Evolutionary conservation across 2,797 vertebrate genomes (phyloP).

Genomic region (Lepidocolaptes lacrymiger): DNA sequence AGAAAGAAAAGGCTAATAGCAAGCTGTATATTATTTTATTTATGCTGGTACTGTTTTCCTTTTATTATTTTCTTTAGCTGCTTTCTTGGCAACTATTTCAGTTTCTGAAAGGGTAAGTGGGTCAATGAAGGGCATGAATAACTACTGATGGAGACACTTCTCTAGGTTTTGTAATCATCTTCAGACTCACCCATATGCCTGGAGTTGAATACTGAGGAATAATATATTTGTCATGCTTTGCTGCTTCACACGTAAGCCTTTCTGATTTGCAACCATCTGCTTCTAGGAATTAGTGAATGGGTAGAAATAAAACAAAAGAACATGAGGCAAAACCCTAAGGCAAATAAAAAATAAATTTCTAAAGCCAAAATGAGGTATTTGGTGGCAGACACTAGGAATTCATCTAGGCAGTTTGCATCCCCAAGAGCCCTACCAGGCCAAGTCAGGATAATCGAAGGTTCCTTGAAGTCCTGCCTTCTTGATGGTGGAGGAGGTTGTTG

Average conservation of each 20-base stretch:
- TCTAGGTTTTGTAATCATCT: not conserved
- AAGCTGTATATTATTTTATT: not conserved
- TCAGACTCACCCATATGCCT: not conserved
- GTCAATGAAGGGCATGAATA: not conserved
- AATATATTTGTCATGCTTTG: not conserved
- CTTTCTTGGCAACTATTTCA: constrained; percentile 12
- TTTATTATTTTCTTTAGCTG: not conserved
- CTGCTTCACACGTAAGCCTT: not conserved
- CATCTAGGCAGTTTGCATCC: not conserved
- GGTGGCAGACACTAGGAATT: not conserved
- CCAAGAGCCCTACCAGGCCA: not conserved
- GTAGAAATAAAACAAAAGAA: not conserved
- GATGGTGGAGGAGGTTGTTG: not conserved
- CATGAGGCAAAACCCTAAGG: not conserved
- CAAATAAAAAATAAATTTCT: not conserved
- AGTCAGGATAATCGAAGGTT: not conserved
- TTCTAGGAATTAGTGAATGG: not conserved
- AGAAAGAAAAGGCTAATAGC: not conserved
- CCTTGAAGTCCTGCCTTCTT: not conserved
- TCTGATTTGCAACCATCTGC: not conserved
- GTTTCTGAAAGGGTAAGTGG: not conserved
- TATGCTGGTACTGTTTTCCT: not conserved
- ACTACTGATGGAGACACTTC: not conserved
- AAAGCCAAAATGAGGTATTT: not conserved
- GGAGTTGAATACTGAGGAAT: not conserved